These are phyloP conservation scores for Stenolophus ochropezus DNA, from an alignment of 2,888 invertebrate genomes.

Conservation along the genomic window DNA sequence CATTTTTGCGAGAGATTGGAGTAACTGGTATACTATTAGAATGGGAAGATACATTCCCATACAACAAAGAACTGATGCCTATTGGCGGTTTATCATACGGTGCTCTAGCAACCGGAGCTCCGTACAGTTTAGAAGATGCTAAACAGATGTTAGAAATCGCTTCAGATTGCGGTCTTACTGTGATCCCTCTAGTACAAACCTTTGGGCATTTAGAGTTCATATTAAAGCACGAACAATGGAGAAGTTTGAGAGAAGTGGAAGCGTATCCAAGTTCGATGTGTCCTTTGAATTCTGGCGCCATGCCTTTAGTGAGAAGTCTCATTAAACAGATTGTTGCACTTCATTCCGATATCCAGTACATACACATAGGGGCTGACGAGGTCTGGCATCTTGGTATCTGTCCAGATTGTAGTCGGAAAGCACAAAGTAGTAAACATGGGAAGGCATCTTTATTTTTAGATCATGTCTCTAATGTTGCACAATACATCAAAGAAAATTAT, in stretches of 20 bases:
- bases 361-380: conserved; percentile 91
- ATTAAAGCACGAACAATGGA: conserved; percentile 82
- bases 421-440: conserved; percentile 73
- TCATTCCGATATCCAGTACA: conserved; percentile 79
- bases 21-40: conserved; percentile 89
- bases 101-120: conserved; percentile 74
- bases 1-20: conserved; percentile 79
- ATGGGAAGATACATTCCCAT: conserved; percentile 95
- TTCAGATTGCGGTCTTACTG: conserved; percentile 79
- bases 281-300: conserved; percentile 79
- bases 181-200: conserved; percentile 90
- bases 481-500: conserved; percentile 77
- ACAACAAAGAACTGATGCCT: conserved; percentile 77
- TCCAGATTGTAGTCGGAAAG: conserved; percentile 75
- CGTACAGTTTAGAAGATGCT: conserved; percentile 82
- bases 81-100: conserved; percentile 76
- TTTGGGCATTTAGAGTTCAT: conserved; percentile 92
- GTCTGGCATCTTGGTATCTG: conserved; percentile 84
- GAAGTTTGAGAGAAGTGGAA: conserved; percentile 79
- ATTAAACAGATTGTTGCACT: conserved; percentile 82
- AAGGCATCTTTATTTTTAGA: conserved; percentile 79
- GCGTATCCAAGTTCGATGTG: conserved; percentile 84
- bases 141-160: conserved; percentile 80
- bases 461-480: conserved; percentile 79
- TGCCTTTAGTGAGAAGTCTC: conserved; percentile 79